phyloP scores from a whole-genome alignment of 2,888 invertebrate genomes.

The Prenolepis imparis region DNA sequence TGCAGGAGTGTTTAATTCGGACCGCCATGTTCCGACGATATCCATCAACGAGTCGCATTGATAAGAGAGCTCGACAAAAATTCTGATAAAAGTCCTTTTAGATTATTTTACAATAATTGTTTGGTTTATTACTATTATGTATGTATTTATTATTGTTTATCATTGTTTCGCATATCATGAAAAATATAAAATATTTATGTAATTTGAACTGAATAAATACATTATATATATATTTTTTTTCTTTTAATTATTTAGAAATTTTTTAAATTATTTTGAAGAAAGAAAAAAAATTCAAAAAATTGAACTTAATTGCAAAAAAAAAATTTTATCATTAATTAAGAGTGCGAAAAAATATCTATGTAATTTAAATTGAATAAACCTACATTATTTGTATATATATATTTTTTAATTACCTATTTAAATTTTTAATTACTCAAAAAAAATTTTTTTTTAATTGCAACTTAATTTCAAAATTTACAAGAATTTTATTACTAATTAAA shows the following conservation, averaged over 20 bases:
- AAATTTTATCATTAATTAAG: background rate
- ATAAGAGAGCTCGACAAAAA: conserved; percentile 41
- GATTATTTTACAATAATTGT: conserved; percentile 18
- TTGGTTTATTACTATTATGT: background rate
- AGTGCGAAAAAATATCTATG: background rate
- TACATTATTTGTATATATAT: background rate
- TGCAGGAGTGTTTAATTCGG: conserved; percentile 45
- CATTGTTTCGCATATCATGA: background rate
- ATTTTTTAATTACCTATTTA: background rate
- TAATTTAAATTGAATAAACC: no score
- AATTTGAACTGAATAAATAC: no score
- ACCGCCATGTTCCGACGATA: conserved; percentile 49
- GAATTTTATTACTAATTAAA: background rate
- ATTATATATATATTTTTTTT: background rate
- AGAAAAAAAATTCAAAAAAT: background rate
- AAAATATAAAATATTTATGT: background rate
- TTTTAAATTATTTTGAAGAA: conserved; percentile 1
- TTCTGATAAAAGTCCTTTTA: conserved; percentile 13
- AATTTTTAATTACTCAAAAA: background rate
- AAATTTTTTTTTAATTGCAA: background rate
- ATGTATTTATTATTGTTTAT: background rate
- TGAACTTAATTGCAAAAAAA: background rate
- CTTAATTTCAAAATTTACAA: background rate
- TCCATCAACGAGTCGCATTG: conserved; percentile 45
- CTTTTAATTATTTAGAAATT: background rate